Conservation (phyloP, 2,888 invertebrate species). For the Monochamus alternatus region DNA sequence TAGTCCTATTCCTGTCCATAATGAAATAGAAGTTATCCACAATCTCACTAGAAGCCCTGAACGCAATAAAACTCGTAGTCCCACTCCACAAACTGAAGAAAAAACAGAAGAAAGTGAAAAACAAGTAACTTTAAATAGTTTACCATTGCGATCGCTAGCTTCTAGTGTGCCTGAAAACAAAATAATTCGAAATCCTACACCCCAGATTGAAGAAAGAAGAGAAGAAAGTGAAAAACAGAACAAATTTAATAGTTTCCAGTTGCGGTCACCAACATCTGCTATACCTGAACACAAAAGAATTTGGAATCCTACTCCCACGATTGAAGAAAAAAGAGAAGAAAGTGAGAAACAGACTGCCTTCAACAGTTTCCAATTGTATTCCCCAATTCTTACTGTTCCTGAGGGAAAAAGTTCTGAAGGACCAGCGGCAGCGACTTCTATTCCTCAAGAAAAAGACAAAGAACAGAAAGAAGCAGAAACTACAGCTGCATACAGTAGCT, state of each 20-base stretch:
- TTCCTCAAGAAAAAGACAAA: too few species aligned
- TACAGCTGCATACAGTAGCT: constrained; percentile 52
- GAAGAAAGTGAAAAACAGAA: not conserved
- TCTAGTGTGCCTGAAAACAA: not conserved
- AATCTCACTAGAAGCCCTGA: constrained; percentile 79
- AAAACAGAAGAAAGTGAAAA: constrained; percentile 12
- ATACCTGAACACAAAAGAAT: too few species aligned
- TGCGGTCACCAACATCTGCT: not conserved
- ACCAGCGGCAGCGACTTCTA: too few species aligned
- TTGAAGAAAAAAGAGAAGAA: not conserved
- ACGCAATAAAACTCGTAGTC: constrained; percentile 44
- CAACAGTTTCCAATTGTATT: constrained; percentile 56
- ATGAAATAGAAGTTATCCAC: constrained; percentile 80
- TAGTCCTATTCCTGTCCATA: constrained; percentile 73
- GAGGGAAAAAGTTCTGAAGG: too few species aligned
- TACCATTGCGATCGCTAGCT: not conserved
- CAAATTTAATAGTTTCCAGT: not conserved
- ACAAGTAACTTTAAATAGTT: not conserved
- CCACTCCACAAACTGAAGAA: constrained; percentile 1
- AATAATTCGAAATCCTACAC: too few species aligned
- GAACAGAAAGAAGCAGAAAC: constrained; percentile 8
- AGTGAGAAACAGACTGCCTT: constrained; percentile 36
- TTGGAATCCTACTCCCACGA: not conserved
- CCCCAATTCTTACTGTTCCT: not conserved
- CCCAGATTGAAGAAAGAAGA: too few species aligned